Conservation (phyloP, 2,113 vertebrate genomes). For the Pheucticus melanocephalus region DNA sequence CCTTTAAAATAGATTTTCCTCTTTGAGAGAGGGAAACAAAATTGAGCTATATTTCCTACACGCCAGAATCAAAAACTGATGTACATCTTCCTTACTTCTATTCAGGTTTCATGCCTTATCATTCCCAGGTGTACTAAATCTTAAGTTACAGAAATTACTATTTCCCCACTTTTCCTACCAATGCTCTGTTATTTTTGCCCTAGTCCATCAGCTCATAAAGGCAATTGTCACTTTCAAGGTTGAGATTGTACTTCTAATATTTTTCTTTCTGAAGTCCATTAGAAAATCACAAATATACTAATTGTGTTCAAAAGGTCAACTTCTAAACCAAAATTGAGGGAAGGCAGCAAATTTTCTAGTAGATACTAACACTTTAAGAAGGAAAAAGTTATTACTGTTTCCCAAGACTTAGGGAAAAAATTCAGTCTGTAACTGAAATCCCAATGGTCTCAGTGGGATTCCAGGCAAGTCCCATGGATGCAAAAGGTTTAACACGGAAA, state of each 20-base stretch:
- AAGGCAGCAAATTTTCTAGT: background rate
- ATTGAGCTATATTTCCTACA: background rate
- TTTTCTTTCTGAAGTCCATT: background rate
- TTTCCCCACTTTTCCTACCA: background rate
- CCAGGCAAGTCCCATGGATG: background rate
- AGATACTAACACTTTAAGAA: background rate
- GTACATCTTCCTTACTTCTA: background rate
- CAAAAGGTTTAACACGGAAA: background rate
- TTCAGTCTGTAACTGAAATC: background rate
- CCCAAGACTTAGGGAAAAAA: background rate
- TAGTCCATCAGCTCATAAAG: background rate
- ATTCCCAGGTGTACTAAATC: background rate
- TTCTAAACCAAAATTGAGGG: background rate
- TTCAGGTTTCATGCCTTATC: background rate
- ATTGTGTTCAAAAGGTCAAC: background rate
- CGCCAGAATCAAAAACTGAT: background rate
- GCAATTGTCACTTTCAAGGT: background rate
- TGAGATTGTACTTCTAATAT: background rate
- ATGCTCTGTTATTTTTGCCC: background rate
- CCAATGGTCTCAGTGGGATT: background rate
- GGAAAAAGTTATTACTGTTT: accelerated
- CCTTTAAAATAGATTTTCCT: background rate
- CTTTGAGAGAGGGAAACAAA: background rate
- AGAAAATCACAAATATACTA: background rate
- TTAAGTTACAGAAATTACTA: background rate